Evolutionary conservation across 2,113 vertebrate genomes (phyloP), one percentile per base, ranked within the genome.

Genomic region (Gadus macrocephalus): DNA sequence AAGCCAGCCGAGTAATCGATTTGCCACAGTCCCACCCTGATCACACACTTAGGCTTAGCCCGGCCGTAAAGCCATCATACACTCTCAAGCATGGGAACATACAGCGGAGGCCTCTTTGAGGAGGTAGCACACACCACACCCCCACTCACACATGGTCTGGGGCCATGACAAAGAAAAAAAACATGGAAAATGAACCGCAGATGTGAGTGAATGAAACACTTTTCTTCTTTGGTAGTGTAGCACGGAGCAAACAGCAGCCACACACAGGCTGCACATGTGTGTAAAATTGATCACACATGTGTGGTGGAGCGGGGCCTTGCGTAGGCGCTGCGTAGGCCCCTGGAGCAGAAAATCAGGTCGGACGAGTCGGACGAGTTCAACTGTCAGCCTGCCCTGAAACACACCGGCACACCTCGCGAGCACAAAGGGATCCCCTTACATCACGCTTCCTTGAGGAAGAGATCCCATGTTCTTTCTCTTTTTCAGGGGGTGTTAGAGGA

Each of bases 271-370:
- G 12, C 67, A 62, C 68, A 62, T 61, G 68, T 75, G 73, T 70
- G 28, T 62, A 22, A 27, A 15, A 27, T 6, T 17, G 61, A 27
- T 15, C 64, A 20, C 64, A 42, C 64, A 1, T 38, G 38, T 19
- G 31, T 1, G 6, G 2, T 2, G 22, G 31, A 66, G 31, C 35
- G 17, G 3, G 35, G 42, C 62, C 70, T 53, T 53, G 75, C n/a
- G 71, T 81, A 77, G 66, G 81, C n/a, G 75, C 75, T 28, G 38
- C 2, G 11, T 70, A 53, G 71, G 67, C 22, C 67, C 63, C 9
- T 69, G 38, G 53, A 85, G 72, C 66, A 74, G 83, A 86, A 82
- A 9, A 81, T 83, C 89, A 69, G 77, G 89, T 86, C 27, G 8
- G 70, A 75, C 82, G 55, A 82, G 86, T 86, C 70, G 28, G 65